These are phyloP conservation scores for Pogonomyrmex californicus DNA, from an alignment of 1,140 invertebrate genomes.

Conservation along the genomic window DNA sequence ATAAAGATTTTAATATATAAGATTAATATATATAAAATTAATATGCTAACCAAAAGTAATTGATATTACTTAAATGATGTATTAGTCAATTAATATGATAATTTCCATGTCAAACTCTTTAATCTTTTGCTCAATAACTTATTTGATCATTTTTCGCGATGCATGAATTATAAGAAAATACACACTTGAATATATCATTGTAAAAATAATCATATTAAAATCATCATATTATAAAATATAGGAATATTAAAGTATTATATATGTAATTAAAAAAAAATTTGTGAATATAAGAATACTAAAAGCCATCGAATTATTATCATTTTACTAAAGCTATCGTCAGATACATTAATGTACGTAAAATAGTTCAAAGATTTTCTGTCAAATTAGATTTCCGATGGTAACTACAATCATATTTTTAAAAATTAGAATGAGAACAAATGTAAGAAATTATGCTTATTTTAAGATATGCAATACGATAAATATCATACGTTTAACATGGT, in stretches of 20 bases:
- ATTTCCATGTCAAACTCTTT: not conserved
- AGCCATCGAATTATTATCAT: no score
- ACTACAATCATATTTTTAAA: not conserved
- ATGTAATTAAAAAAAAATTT: not conserved
- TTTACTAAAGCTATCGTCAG: not conserved
- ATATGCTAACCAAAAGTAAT: not conserved
- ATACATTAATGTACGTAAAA: not conserved
- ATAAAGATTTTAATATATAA: not conserved
- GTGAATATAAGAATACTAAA: not conserved
- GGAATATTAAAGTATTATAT: not conserved
- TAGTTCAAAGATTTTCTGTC: not conserved
- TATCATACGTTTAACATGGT: not conserved
- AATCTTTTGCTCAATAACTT: not conserved
- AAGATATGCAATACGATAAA: not conserved
- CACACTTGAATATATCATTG: not conserved
- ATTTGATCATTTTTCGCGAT: not conserved
- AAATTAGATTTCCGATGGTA: not conserved
- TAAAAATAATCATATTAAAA: conserved; percentile 2
- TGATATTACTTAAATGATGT: not conserved
- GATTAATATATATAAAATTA: not conserved
- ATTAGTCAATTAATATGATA: not conserved
- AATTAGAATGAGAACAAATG: conserved; percentile 2
- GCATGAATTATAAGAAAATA: not conserved
- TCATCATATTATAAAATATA: not conserved
- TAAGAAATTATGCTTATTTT: not conserved